Percentiles rank a stretch among this genome's conserved stretches.
Evolutionary conservation across 2,113 vertebrate genomes (phyloP).

Genomic region (Vulpes lagopus): DNA sequence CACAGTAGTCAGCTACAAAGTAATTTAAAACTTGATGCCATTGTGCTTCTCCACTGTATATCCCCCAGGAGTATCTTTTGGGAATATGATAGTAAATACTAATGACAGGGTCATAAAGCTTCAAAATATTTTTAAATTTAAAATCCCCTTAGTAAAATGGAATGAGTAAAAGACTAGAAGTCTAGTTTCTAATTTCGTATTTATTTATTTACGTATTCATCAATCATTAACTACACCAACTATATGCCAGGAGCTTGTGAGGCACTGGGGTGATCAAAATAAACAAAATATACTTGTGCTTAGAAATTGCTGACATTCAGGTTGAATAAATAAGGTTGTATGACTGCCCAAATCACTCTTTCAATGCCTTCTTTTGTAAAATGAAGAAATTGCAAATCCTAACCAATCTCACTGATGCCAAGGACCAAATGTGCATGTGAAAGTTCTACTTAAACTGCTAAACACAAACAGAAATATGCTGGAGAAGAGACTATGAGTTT

Average conservation of each 20-base stretch:
- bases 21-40: neutral
- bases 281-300: neutral
- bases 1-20: neutral
- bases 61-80: neutral
- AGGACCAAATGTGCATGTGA: neutral
- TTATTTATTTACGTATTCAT: neutral
- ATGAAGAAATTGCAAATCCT: neutral
- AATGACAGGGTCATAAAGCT: neutral
- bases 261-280: neutral
- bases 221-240: neutral
- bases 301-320: neutral
- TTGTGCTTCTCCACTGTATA: neutral
- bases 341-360: neutral
- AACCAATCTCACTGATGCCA: neutral
- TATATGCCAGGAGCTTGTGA: neutral
- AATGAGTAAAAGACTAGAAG: neutral
- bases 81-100: neutral
- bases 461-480: neutral
- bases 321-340: neutral
- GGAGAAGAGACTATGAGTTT: neutral
- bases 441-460: neutral
- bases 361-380: neutral
- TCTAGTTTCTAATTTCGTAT: neutral
- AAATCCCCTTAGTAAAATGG: neutral
- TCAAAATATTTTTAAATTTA: slow-evolving; percentile 16